Percentiles rank a stretch among this genome's conserved stretches.
Evolutionary conservation across 2,113 vertebrate species (phyloP).

Genomic region (Falco punctatus): DNA sequence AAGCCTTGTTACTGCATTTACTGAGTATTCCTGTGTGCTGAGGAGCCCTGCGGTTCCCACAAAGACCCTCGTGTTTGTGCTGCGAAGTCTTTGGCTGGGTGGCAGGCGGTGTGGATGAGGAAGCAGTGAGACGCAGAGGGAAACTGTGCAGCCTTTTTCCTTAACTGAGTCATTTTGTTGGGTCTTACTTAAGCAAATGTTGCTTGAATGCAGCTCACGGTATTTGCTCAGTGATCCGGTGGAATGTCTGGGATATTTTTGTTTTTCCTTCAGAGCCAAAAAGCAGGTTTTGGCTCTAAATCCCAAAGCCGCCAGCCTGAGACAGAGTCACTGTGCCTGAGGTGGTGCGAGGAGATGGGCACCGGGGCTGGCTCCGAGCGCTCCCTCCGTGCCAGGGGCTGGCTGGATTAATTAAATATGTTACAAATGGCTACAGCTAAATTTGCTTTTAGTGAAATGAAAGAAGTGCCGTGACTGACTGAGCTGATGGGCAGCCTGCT

Average conservation of each 20-base stretch:
- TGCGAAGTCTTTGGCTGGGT: neutral
- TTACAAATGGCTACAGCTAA: neutral
- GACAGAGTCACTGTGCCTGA: neutral
- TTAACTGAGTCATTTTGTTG: conserved; percentile 4
- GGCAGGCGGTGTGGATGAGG: neutral
- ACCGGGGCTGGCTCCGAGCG: neutral
- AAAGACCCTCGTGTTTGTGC: conserved; percentile 5
- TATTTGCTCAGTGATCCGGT: conserved; percentile 41
- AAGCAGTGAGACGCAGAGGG: neutral
- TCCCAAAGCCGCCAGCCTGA: neutral
- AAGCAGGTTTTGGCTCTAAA: neutral
- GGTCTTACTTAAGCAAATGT: neutral
- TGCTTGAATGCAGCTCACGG: neutral
- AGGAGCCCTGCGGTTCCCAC: neutral
- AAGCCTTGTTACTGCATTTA: neutral
- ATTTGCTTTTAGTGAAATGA: neutral
- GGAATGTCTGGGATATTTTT: conserved; percentile 68
- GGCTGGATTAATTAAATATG: neutral
- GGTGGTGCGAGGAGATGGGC: neutral
- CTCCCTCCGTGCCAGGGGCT: neutral
- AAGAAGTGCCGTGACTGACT: neutral
- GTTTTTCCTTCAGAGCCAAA: neutral
- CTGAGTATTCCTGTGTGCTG: neutral
- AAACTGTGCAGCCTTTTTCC: conserved; percentile 28
- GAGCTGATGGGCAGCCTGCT: neutral